phyloP scores from a whole-genome alignment of 2,113 vertebrate genomes.

The Limnothrissa miodon region DNA sequence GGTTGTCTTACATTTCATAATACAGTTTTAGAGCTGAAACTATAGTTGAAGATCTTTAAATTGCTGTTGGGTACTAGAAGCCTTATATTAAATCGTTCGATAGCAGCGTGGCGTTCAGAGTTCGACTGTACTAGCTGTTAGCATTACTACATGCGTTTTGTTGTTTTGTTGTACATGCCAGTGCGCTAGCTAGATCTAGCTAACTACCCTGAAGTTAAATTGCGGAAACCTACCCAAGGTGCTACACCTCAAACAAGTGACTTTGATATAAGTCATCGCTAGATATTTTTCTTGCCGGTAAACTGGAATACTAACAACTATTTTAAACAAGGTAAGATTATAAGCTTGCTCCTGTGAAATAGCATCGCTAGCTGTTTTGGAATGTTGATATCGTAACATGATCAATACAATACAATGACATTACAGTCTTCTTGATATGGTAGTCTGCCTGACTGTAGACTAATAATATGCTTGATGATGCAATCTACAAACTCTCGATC shows the following conservation, averaged over 20 bases:
- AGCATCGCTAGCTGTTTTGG: not conserved
- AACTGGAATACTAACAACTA: not conserved
- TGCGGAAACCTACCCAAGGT: not conserved
- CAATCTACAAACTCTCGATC: too few species aligned
- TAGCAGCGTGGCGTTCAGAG: not conserved
- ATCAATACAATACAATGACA: too few species aligned
- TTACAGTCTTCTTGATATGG: too few species aligned
- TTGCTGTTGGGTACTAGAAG: not conserved
- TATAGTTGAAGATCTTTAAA: not conserved
- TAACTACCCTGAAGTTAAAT: not conserved
- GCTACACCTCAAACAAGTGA: not conserved
- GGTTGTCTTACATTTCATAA: not conserved
- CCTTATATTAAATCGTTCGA: not conserved
- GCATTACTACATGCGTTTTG: not conserved
- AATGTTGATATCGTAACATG: not conserved
- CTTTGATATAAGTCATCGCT: not conserved
- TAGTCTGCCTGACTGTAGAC: too few species aligned
- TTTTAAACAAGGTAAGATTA: not conserved
- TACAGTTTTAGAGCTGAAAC: not conserved
- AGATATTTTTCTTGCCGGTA: not conserved
- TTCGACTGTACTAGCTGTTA: not conserved
- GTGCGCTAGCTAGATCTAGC: constrained; percentile 2
- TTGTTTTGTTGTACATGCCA: not conserved
- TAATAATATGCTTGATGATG: too few species aligned
- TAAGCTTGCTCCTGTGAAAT: not conserved